Evolutionary conservation across 1,140 invertebrate species (phyloP), one percentile per base, ranked within the genome.

Genomic region (Drosophila biarmipes): DNA sequence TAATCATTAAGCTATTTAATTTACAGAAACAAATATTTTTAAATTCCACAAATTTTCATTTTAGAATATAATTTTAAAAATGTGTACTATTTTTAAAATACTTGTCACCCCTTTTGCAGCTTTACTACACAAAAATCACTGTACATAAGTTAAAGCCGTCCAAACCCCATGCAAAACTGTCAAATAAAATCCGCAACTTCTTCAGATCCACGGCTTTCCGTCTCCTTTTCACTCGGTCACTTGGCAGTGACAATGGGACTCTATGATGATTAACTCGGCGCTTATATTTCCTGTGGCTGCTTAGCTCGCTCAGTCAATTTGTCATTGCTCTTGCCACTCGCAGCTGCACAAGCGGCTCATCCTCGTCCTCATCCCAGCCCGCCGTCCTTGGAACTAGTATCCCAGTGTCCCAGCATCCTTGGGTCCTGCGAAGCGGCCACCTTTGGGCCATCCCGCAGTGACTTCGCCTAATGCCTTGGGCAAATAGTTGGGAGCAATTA

Each of bases 401-500:
- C 5, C 27, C 6, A 14, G 11, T 6, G 15, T 17, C 15, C 35
- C 10, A 10, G 29, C 6, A 29, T 29, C 5, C 24, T 29, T 29
- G 27, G 29, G 10, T 31, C 29, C 29, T 10, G 8, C 8, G 29
- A 24, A 24, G 24, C 12, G 2, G 11, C 14, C 24, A 6, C 38
- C 12, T 11, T 8, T 21, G 29, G 43, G 29, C 12, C 35, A 31
- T 63, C 53, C 51, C 27, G 12, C 40, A 27, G 42, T 38, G 48
- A 59, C 46, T 71, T 43, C 56, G 48, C 35, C 46, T 72, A 74
- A 63, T 79, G 62, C 75, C 45, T 40, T 63, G 6, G 21, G 54
- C 80, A 85, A 84, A 80, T 86, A 87, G 68, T 87, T 75, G 69
- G 19, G 21, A 66, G 62, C 82, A 86, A 81, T 86, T 87, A 86